Conservation (phyloP, 1,140 invertebrate species). For the Zaprionus ornatus region DNA sequence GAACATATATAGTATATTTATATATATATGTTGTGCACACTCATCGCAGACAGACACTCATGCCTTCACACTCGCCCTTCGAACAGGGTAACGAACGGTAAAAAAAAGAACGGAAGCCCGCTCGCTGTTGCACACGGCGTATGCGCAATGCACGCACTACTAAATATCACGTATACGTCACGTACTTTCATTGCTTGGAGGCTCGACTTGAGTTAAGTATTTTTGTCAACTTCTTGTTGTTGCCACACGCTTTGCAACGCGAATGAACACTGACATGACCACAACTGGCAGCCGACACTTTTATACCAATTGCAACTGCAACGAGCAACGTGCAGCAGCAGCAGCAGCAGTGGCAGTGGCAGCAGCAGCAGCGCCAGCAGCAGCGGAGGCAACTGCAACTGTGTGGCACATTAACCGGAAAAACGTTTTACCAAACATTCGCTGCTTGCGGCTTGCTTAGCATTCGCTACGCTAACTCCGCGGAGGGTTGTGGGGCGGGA, state of each 20-base stretch:
- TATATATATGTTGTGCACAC: neutral
- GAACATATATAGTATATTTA: neutral
- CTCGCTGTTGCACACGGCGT: conserved; percentile 16
- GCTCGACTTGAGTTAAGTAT: conserved; percentile 31
- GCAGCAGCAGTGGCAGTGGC: conserved; percentile 34
- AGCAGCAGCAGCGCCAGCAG: conserved; percentile 6
- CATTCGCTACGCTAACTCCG: conserved; percentile 15
- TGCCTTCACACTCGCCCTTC: neutral
- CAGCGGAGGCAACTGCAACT: conserved; percentile 22
- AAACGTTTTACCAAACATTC: conserved; percentile 42
- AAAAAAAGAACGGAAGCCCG: neutral
- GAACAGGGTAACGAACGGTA: conserved; percentile 3
- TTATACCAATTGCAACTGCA: conserved; percentile 52
- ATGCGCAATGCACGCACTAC: conserved; percentile 22
- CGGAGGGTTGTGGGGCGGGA: too few relatives aligned
- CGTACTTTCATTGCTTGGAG: conserved; percentile 69
- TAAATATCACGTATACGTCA: conserved; percentile 38
- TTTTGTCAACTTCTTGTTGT: neutral
- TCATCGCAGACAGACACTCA: neutral
- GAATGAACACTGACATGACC: conserved; percentile 71
- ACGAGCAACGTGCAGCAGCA: conserved; percentile 3
- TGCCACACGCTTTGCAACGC: conserved; percentile 42
- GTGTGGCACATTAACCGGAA: conserved; percentile 52
- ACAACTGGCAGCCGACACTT: conserved; percentile 50
- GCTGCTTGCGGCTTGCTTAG: conserved; percentile 10